These are phyloP conservation scores for Heliconius eleuchia DNA, from an alignment of 1,140 invertebrate genomes.

Conservation along the genomic window DNA sequence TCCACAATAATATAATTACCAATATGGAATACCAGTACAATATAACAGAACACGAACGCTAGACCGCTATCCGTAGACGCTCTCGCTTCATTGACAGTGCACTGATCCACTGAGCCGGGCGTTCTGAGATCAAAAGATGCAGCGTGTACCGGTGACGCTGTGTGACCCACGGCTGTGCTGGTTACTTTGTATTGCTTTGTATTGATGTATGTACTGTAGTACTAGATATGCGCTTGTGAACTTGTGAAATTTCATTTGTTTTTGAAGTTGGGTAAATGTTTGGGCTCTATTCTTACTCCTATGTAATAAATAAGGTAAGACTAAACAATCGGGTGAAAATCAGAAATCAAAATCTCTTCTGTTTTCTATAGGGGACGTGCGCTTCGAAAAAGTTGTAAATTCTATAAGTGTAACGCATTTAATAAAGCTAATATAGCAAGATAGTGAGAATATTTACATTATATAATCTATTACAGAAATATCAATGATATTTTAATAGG, in stretches of 20 bases:
- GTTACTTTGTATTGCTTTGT: not conserved
- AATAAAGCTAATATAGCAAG: no score
- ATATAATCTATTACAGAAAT: no score
- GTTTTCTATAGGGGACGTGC: no score
- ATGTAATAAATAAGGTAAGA: no score
- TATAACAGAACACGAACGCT: not conserved
- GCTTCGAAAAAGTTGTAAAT: no score
- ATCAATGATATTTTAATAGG: no score
- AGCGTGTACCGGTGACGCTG: not conserved
- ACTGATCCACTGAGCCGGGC: slow-evolving; percentile 30
- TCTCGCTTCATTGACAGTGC: slow-evolving; percentile 34
- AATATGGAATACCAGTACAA: not conserved
- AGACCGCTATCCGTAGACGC: slow-evolving; percentile 5
- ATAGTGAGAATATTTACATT: no score
- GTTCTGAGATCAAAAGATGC: slow-evolving; percentile 39
- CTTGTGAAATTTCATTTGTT: not conserved
- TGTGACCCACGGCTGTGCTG: not conserved
- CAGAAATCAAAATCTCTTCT: no score
- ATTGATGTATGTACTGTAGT: not conserved
- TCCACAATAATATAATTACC: not conserved
- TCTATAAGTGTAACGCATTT: no score
- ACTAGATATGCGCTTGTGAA: not conserved
- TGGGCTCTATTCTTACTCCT: no score
- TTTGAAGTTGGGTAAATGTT: no score
- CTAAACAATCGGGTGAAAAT: no score